Conservation (phyloP, 1,140 invertebrate species). For the Pseudomyrmex flavicornis region DNA sequence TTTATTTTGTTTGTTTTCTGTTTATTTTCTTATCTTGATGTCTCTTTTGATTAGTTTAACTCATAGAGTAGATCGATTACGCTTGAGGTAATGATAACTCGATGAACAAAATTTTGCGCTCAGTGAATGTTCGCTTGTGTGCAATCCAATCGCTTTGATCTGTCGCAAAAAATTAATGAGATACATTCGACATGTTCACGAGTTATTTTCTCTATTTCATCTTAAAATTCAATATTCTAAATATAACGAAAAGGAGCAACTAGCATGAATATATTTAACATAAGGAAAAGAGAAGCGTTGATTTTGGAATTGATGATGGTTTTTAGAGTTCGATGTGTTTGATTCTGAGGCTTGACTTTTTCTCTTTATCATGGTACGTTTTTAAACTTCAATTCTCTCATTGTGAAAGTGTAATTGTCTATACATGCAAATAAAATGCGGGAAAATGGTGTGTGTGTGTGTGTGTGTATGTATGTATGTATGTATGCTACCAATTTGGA, state of each 20-base stretch:
- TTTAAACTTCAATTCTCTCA: not conserved
- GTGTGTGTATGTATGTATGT: not conserved
- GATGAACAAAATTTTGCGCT: not conserved
- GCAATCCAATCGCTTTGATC: constrained; percentile 32
- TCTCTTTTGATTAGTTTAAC: not conserved
- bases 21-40: constrained; percentile 6
- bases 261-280: no score
- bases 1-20: not conserved
- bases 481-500: constrained; percentile 79
- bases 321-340: no score
- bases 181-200: not conserved
- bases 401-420: not conserved
- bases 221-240: no score
- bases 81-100: constrained; percentile 18
- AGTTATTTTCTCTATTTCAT: no score
- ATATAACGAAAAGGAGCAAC: not conserved
- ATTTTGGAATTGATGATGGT: no score
- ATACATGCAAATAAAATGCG: constrained; percentile 10
- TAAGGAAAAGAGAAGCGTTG: no score
- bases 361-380: no score
- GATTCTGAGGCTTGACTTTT: no score
- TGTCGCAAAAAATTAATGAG: constrained; percentile 7
- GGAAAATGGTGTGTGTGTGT: constrained; percentile 2
- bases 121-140: constrained; percentile 2
- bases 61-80: constrained; percentile 18